A percentile compares a stretch with the other conserved stretches of the same genome.
These are phyloP conservation scores for Psephotus haematonotus DNA, from an alignment of 2,113 vertebrate species.

Conservation along the genomic window DNA sequence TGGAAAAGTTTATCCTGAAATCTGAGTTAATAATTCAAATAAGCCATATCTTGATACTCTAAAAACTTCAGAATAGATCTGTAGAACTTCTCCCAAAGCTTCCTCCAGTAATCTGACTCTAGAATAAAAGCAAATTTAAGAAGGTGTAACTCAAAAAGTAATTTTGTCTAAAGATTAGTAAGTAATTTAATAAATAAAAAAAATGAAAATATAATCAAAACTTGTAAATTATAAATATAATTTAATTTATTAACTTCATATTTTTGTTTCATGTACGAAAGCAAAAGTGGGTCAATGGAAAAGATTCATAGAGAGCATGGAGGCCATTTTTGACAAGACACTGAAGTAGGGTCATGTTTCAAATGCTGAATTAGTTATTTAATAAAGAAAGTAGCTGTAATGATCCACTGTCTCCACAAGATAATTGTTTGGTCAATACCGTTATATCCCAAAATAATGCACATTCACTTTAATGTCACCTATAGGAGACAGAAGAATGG, in stretches of 20 bases:
- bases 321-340: neutral
- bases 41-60: neutral
- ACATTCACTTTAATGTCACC: neutral
- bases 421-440: constrained; percentile 52
- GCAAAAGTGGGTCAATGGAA: neutral
- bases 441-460: constrained; percentile 28
- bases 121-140: neutral
- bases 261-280: neutral
- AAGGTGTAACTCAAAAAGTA: neutral
- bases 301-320: neutral
- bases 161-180: neutral
- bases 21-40: neutral
- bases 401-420: constrained; percentile 6
- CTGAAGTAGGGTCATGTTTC: neutral
- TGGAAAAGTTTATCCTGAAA: neutral
- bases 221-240: neutral
- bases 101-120: neutral
- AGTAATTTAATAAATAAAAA: neutral
- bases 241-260: neutral
- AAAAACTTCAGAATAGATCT: neutral
- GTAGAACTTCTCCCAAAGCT: neutral
- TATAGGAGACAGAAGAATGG: neutral
- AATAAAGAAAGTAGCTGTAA: neutral
- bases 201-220: neutral
- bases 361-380: constrained; percentile 21